Base-by-base conservation (phyloP, 2,113 vertebrate genomes). In the Oryzias curvinotus region DNA sequence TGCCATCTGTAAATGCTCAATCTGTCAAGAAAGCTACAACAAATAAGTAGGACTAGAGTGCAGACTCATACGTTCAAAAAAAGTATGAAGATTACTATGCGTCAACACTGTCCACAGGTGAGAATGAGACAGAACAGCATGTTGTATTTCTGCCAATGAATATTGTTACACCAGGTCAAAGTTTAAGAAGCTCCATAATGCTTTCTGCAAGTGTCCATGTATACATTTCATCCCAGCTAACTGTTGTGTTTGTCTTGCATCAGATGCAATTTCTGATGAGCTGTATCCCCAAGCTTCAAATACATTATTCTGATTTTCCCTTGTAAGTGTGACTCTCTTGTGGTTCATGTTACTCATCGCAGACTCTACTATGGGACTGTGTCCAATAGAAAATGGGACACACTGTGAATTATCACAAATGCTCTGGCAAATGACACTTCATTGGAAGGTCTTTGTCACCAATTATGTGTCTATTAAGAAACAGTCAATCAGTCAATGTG, bases 401-500 rank as follows among this genome's bases (percentile, higher is more conserved):
- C 89, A 79, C 90, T 90, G 88, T 92, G 90, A 93, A 89, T 91
- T 91, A 92, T 92, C 88, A 87, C 91, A 89, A 90, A 91, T 82
- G 88, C 89, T 88, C 88, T 83, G 89, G 89, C 90, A 91, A 91
- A 90, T 93, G 93, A 93, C 93, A 93, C 93, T 94, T 94, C 86
- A 94, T 95, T 92, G 93, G 91, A 95, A 95, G 92, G 92, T 94
- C 95, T 96, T 96, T 96, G 94, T 96, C 94, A 95, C 95, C 95
- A 98, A 98, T 98, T 97, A 98, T 92, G 88, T 96, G 96, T 97
- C 95, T 95, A 96, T 98, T 98, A 98, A 98, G 93, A 91, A 94
- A 89, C 91, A 95, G 95, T 98, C 96, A 96, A 95, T 97, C 95
- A 95, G 93, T 90, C 92, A 90, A 88, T 92, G 92, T 93, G 93